Base-by-base conservation (phyloP, 2,888 invertebrate species). In the Petrolisthes cinctipes region DNA sequence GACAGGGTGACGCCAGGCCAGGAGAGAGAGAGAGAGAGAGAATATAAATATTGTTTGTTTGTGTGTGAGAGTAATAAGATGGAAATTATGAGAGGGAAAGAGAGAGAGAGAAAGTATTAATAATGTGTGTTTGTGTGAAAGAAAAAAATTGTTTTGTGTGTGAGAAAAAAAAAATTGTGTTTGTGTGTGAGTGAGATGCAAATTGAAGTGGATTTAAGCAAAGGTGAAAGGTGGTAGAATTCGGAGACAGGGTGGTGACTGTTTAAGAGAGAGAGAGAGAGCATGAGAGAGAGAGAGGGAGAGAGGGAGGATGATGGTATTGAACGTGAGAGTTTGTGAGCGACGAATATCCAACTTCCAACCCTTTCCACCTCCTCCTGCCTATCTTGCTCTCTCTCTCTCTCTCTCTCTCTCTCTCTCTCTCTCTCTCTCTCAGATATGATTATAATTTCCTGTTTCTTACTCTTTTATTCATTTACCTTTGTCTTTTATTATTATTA, bases 331-430 rank as follows among this genome's bases (percentile, higher is more conserved):
- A 9, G 7, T 20, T 1, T 56, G 80, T 80, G 57, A 11, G 20
- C 5, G 17, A 11, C 4, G 56, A 80, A 23, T 4, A 53, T 14
- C 23, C 79, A 51, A 11, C 23, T 4, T 53, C 79, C 11, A 17
- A 11, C 79, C 23, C 82, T 66, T 54, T 57, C 80, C 51, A 23
- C 51, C 82, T 23, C 82, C 68, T 68, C 68, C 82, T 82, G 68
- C 68, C 82, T 82, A 66, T 82, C 71, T 82, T 73, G 54, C 83
- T 83, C 73, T 68, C 82, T 68, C 82, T 82, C 82, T 68, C 66
- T 82, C 82, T 82, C 82, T 82, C 82, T 82, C 82, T 82, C 79
- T 78, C 79, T 78, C 53, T 61, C 3, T 61, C 61, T 61, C 61
- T 61, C 61, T n/a, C 6, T 14, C 6, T 9, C 11, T 73, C 11